Evolutionary conservation across 2,888 invertebrate genomes (phyloP).

Genomic region (Eugnorisma glareosa): DNA sequence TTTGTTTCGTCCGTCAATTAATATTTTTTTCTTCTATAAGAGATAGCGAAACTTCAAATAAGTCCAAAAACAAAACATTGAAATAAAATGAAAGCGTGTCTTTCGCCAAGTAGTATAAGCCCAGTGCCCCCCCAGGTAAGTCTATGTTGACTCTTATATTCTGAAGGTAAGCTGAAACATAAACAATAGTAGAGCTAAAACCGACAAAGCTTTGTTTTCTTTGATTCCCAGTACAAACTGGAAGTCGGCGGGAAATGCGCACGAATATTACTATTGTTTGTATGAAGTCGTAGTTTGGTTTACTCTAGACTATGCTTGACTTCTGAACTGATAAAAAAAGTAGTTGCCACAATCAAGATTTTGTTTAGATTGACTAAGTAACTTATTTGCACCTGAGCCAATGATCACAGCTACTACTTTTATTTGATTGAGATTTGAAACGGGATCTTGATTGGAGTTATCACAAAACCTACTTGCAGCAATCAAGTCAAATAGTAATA

Average conservation of each 20-base stretch:
- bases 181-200: conserved; percentile 10
- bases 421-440: too few species aligned
- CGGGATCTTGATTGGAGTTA: too few species aligned
- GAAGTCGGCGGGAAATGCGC: conserved; percentile 8
- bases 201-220: conserved; percentile 19
- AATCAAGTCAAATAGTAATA: too few species aligned
- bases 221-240: conserved; percentile 12
- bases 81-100: not conserved
- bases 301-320: not conserved
- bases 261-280: conserved; percentile 18
- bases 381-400: too few species aligned
- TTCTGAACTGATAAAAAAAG: too few species aligned
- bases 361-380: too few species aligned
- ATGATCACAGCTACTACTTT: too few species aligned
- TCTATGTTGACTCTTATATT: conserved; percentile 17
- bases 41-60: not conserved
- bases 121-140: not conserved
- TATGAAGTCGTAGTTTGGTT: not conserved
- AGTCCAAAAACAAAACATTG: not conserved
- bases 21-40: not conserved
- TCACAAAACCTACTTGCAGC: too few species aligned
- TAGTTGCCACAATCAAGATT: too few species aligned
- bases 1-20: not conserved
- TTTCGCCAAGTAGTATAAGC: not conserved
- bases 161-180: conserved; percentile 14